Percentiles rank a stretch among this genome's conserved stretches.
Conservation (phyloP, 2,888 invertebrate genomes). For the Chironomus riparius region DNA sequence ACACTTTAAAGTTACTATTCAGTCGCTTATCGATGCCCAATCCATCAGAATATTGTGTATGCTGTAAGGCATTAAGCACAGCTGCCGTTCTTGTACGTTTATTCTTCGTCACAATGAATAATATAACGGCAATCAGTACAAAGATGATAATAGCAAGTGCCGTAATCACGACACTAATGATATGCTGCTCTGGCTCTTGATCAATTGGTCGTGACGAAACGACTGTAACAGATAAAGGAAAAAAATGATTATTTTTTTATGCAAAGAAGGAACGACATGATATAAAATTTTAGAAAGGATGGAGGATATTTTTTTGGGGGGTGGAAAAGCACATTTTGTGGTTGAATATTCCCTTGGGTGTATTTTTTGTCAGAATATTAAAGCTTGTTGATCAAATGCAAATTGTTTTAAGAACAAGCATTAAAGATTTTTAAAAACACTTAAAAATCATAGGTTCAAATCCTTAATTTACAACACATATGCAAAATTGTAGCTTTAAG, state of each 20-base stretch:
- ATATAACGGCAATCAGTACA: constrained; percentile 58
- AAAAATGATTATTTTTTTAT: neutral
- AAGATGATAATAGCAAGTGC: constrained; percentile 63
- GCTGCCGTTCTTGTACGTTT: constrained; percentile 45
- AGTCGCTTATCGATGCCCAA: constrained; percentile 43
- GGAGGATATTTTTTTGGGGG: too few relatives aligned
- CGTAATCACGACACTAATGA: constrained; percentile 58
- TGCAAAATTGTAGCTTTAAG: too few relatives aligned
- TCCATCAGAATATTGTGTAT: constrained; percentile 43
- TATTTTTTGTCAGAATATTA: too few relatives aligned
- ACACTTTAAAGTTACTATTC: constrained; percentile 43
- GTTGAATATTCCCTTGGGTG: too few relatives aligned
- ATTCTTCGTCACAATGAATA: constrained; percentile 59
- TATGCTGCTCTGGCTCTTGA: constrained; percentile 49
- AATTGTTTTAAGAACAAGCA: too few relatives aligned
- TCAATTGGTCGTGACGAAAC: constrained; percentile 48
- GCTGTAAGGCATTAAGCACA: constrained; percentile 42
- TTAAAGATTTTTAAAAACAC: too few relatives aligned
- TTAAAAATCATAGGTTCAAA: too few relatives aligned
- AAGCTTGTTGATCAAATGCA: too few relatives aligned
- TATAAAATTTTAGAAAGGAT: too few relatives aligned
- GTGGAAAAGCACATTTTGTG: too few relatives aligned
- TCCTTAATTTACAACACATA: too few relatives aligned
- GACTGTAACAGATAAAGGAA: constrained; percentile 32
- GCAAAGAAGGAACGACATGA: neutral